Evolutionary conservation across 2,797 vertebrate genomes (phyloP).

Genomic region (Delichon dasypus): DNA sequence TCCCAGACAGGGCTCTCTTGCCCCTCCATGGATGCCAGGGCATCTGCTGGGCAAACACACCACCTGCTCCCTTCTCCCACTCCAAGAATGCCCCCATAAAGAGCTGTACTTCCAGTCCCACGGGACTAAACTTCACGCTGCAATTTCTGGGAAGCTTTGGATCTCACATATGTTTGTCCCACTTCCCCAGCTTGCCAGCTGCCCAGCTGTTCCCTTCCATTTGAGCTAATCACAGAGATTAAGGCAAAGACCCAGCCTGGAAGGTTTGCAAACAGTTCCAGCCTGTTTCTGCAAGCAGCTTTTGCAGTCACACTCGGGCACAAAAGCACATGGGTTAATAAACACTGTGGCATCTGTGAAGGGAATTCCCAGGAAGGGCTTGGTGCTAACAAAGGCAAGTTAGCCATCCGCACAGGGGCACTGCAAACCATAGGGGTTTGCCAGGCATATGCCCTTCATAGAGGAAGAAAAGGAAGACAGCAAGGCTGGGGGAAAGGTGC

Average conservation of each 20-base stretch:
- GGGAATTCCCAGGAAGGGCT: not conserved
- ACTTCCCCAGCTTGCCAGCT: conserved; percentile 33
- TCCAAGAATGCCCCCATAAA: not conserved
- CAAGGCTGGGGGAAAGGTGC: not conserved
- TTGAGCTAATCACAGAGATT: conserved; percentile 60
- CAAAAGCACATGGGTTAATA: conserved; percentile 1
- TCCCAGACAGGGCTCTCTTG: not conserved
- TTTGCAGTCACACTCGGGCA: not conserved
- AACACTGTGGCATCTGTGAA: not conserved
- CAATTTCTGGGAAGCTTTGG: conserved; percentile 55
- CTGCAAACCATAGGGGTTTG: not conserved
- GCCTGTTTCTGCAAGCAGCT: conserved; percentile 27
- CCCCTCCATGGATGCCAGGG: not conserved
- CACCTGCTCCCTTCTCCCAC: not conserved
- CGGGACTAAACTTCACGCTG: not conserved
- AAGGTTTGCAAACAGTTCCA: conserved; percentile 55
- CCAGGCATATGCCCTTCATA: not conserved
- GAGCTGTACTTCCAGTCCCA: not conserved
- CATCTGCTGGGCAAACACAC: not conserved
- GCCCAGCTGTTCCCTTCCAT: conserved; percentile 59
- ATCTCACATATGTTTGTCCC: conserved; percentile 41
- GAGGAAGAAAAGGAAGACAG: not conserved
- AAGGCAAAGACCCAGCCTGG: conserved; percentile 49
- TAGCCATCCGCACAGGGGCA: not conserved
- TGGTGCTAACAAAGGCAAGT: not conserved